Conservation (phyloP, 2,797 vertebrate genomes). For the Gouania willdenowi region DNA sequence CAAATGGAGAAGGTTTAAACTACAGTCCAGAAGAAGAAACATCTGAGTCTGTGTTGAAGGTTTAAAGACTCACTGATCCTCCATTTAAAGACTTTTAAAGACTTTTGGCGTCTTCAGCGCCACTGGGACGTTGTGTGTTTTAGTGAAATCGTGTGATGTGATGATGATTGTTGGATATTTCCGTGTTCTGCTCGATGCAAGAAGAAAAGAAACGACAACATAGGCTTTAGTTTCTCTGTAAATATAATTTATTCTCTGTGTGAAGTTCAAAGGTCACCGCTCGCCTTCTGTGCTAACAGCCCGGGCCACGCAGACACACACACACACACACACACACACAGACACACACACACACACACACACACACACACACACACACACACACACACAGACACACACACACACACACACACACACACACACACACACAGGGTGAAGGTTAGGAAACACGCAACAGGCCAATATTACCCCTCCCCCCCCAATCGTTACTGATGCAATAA, state of each 20-base stretch:
- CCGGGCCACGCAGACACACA: conserved; percentile 23
- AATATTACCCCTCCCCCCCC: too few relatives aligned
- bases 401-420: too few relatives aligned
- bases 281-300: not conserved
- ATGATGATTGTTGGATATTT: conserved; percentile 42
- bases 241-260: conserved; percentile 78
- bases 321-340: not conserved
- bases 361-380: too few relatives aligned
- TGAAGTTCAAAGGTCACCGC: conserved; percentile 49
- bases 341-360: too few relatives aligned
- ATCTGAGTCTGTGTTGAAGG: conserved; percentile 4
- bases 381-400: not conserved
- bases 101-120: too few relatives aligned
- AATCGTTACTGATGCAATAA: too few relatives aligned
- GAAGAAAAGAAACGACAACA: conserved; percentile 57
- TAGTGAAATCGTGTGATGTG: conserved; percentile 47
- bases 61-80: conserved; percentile 23
- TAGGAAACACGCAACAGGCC: too few relatives aligned
- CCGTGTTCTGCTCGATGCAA: conserved; percentile 46
- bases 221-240: conserved; percentile 73
- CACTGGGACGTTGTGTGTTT: conserved; percentile 62
- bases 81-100: conserved; percentile 22
- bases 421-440: not conserved
- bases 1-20: too few relatives aligned
- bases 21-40: too few relatives aligned